Evolutionary conservation across 2,888 invertebrate species (phyloP), one percentile per base, ranked within the genome.

Genomic region (Pedicia rivosa): DNA sequence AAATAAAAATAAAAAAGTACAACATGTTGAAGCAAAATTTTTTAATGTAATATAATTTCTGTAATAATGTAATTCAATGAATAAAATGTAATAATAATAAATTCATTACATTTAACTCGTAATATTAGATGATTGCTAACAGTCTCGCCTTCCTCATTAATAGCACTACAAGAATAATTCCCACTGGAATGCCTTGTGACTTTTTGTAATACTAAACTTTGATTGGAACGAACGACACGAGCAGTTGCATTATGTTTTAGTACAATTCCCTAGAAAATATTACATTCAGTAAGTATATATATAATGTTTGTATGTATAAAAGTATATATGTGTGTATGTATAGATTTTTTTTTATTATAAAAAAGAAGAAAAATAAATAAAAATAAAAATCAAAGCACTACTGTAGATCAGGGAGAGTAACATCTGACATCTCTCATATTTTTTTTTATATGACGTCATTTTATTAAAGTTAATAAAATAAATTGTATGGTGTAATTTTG

Each of bases 131-230:
- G 74, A 55, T 82, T 78, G 64, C 81, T 82, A 52, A 74, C 70
- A 31, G 81, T 80, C 63, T 81, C 80, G 10, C 82, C 81, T 60
- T 82, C 76, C 30, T 72, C 71, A 61, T 84, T 84, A 51, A 77
- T 73, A 37, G 81, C 83, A 33, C 78, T 74, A 62, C 86, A 86
- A 44, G 78, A 73, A 64, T 84, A 86, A 44, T 72, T 68, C 41
- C 86, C 86, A 45, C 79, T 78, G 56, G 76, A 78, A 56, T 74
- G 72, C 41, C 79, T 67, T 42, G 79, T 79, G 49, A 86, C 81
- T 61, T 76, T 77, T 63, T 84, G 84, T 54, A 84, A 70, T 46
- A 84, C 84, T 46, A 86, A 67, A 55, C 82, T 82, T 62, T 84
- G 82, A 67, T 83, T 84, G 62, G 80, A 81, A 62, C 80, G 74